Conservation (phyloP, 2,888 invertebrate genomes). For the Arrhopalites spinosus region DNA sequence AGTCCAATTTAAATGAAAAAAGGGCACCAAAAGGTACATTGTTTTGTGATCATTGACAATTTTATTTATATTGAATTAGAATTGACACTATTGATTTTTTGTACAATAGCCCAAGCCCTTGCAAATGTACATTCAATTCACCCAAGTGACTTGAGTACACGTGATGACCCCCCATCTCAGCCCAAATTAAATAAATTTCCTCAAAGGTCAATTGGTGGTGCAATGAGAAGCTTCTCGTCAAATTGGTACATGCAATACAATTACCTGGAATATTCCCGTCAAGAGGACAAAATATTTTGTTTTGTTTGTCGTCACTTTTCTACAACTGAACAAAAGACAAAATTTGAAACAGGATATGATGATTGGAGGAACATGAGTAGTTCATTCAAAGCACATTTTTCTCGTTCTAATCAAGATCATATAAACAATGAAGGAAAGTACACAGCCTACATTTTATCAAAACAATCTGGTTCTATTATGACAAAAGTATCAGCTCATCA, state of each 20-base stretch:
- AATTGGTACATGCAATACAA: not conserved
- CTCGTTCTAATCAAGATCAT: not conserved
- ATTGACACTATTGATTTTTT: too few relatives aligned
- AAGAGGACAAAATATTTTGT: not conserved
- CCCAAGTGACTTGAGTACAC: too few relatives aligned
- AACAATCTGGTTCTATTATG: not conserved
- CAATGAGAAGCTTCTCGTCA: too few relatives aligned
- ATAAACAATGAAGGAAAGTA: not conserved
- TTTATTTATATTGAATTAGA: too few relatives aligned
- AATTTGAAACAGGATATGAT: not conserved
- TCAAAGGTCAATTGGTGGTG: too few relatives aligned
- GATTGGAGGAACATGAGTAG: not conserved
- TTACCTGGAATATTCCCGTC: not conserved
- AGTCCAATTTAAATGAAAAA: too few relatives aligned
- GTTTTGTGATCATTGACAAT: too few relatives aligned
- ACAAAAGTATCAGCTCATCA: not conserved
- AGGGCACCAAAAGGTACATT: too few relatives aligned
- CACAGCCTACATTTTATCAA: not conserved
- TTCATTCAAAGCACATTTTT: not conserved
- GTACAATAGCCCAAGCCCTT: too few relatives aligned
- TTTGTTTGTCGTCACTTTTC: constrained; percentile 7
- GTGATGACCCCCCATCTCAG: too few relatives aligned
- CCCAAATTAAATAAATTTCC: too few relatives aligned
- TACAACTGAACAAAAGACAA: not conserved
- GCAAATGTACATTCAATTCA: too few relatives aligned